Evolutionary conservation across 1,140 invertebrate species (phyloP).

Genomic region (Drosophila suzukii): DNA sequence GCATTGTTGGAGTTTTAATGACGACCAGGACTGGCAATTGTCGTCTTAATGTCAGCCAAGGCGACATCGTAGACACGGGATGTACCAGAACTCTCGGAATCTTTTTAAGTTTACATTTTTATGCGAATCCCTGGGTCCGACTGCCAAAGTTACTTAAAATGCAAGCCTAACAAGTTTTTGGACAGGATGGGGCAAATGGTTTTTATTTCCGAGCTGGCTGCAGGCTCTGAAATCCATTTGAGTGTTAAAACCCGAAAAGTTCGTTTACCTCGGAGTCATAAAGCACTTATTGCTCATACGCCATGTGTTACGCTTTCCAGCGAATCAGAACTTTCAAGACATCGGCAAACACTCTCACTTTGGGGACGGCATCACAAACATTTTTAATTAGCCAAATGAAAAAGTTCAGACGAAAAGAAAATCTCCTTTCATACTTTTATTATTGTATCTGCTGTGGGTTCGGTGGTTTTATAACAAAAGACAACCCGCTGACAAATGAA

Average conservation of each 20-base stretch:
- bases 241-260: constrained; percentile 41
- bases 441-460: constrained; percentile 42
- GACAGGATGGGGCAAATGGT: constrained; percentile 14
- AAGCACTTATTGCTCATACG: constrained; percentile 72
- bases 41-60: constrained; percentile 71
- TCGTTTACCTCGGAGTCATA: constrained; percentile 65
- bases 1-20: constrained; percentile 78
- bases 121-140: constrained; percentile 25
- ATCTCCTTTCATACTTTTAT: constrained; percentile 37
- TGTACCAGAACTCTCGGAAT: constrained; percentile 34
- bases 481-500: constrained; percentile 62
- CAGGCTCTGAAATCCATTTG: constrained; percentile 39
- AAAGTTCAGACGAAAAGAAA: constrained; percentile 64
- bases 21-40: constrained; percentile 68
- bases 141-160: constrained; percentile 45
- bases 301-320: constrained; percentile 69
- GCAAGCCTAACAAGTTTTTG: constrained; percentile 39
- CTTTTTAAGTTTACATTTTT: constrained; percentile 60
- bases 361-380: constrained; percentile 36
- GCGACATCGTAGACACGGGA: constrained; percentile 57
- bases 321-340: constrained; percentile 59
- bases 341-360: constrained; percentile 48
- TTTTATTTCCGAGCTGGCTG: constrained; percentile 16
- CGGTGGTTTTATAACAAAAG: constrained; percentile 28
- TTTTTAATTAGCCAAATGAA: constrained; percentile 83